Evolutionary conservation across 2,888 invertebrate species (phyloP), one percentile per base, ranked within the genome.

Genomic region (Trachelus iudaicus): DNA sequence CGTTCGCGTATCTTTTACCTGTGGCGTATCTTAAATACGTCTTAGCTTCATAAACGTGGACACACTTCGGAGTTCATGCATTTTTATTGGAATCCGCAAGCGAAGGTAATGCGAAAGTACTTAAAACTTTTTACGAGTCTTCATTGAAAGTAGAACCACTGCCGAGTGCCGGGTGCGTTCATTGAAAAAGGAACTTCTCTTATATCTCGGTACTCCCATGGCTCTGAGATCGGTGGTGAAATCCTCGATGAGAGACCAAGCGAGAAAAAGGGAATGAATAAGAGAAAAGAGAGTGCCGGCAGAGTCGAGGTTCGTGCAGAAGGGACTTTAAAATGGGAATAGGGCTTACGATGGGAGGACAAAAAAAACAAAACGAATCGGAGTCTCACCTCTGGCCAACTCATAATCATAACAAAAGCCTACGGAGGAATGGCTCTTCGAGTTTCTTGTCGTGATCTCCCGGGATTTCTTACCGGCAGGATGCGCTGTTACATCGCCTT

Each of bases 91-190:
- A 31, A 33, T 71, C 71, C 71, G 31, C 31, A 31, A 34, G 31
- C 9, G 71, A 23, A 13, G 71, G 33, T 71, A 71, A 71, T 9
- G 71, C 71, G 31, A 71, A 31, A 83, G 86, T 85, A 84, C 86
- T 86, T 85, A 82, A 86, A 89, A 88, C 83, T 89, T 89, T 88
- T 89, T 89, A 88, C 85, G 83, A 81, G 81, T 79, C 80, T 84
- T 87, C 85, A 86, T 87, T 88, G 88, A 86, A 88, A 87, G 84
- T 83, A 81, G 85, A 83, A 84, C 82, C 81, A 80, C 77, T 69
- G 79, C 76, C 12, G 71, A 31, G 71, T 34, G 33, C 31, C 33
- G 33, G 33, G 71, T 33, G 71, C 33, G 71, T 71, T 71, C 71
- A 31, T 71, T 71, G 31, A 71, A 71, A 71, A 31, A 33, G 71